Conservation (phyloP, 2,797 vertebrate genomes). For the Pantherophis alleghaniensis region DNA sequence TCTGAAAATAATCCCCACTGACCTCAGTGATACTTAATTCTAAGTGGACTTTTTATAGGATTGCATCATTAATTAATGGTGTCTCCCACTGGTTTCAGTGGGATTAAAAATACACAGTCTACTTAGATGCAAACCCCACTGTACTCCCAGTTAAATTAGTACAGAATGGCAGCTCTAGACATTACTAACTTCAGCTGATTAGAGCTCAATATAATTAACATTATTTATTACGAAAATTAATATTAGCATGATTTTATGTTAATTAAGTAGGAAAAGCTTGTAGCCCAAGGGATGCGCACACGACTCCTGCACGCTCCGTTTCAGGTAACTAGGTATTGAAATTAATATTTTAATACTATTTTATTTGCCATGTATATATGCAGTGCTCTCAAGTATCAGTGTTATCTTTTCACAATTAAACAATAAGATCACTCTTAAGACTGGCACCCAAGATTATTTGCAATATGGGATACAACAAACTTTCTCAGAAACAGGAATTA, state of each 20-base stretch:
- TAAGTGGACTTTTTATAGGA: neutral
- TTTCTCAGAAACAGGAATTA: neutral
- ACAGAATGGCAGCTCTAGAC: neutral
- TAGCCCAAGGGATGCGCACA: neutral
- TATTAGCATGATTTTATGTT: neutral
- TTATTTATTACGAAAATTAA: neutral
- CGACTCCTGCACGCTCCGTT: neutral
- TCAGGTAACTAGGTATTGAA: neutral
- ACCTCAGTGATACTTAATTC: neutral
- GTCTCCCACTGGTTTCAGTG: neutral
- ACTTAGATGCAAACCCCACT: neutral
- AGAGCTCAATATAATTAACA: neutral
- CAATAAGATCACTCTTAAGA: neutral
- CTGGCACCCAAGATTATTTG: conserved; percentile 3
- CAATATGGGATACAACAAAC: neutral
- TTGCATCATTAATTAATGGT: neutral
- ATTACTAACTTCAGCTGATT: neutral
- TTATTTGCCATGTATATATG: conserved; percentile 13
- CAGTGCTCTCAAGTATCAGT: neutral
- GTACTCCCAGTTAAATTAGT: neutral
- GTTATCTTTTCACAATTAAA: neutral
- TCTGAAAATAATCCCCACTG: neutral
- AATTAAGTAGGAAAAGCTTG: neutral
- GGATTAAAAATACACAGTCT: neutral
- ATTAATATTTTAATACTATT: neutral